phyloP scores from a whole-genome alignment of 1,140 invertebrate genomes.

The Diuraphis noxia region DNA sequence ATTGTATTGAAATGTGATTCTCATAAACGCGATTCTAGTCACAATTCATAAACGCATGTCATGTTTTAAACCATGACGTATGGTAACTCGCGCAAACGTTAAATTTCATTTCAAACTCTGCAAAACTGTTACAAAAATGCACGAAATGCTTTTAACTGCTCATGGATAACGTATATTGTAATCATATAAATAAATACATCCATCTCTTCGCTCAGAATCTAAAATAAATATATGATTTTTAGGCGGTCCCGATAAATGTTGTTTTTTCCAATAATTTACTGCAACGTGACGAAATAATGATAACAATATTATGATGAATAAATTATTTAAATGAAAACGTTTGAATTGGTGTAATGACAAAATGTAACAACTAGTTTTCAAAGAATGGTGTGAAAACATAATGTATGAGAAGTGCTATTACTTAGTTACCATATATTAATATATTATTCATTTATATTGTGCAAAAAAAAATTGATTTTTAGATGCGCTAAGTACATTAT shows the following conservation, averaged over 20 bases:
- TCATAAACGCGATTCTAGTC: not conserved
- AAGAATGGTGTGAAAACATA: not conserved
- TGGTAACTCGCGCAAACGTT: not conserved
- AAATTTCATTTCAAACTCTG: not conserved
- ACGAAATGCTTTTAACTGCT: not conserved
- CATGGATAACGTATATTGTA: not conserved
- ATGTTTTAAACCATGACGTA: conserved; percentile 6
- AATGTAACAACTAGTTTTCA: not conserved
- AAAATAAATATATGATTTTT: not conserved
- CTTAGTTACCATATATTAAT: not conserved
- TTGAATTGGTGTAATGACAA: not conserved
- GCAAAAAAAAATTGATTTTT: not conserved
- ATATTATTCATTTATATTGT: not conserved
- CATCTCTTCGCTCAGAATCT: not conserved
- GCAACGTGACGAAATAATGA: not conserved
- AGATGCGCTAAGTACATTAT: not conserved
- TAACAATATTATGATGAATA: not conserved
- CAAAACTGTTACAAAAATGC: not conserved
- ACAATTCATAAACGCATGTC: not conserved
- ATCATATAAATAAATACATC: conserved; percentile 19
- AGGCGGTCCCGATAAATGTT: not conserved
- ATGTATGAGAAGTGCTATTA: not conserved
- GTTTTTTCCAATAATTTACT: not conserved
- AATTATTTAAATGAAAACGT: not conserved
- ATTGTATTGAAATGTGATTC: not conserved